These are phyloP conservation scores for Diaprepes abbreviatus DNA, from an alignment of 2,888 invertebrate species.

Conservation along the genomic window DNA sequence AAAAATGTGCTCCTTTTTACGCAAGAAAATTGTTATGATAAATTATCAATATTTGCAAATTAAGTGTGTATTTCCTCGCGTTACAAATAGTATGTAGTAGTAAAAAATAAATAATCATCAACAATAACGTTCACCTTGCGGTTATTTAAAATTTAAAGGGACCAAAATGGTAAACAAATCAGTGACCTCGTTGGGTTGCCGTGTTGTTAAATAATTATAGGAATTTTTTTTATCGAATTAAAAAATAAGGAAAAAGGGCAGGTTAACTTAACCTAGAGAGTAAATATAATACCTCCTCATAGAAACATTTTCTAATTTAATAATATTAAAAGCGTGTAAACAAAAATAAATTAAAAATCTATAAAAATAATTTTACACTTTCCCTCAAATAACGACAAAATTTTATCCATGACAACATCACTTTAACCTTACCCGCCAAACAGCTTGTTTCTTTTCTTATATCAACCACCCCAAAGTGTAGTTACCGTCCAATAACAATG, in stretches of 20 bases:
- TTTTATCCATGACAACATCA: neutral
- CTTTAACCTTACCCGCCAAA: neutral
- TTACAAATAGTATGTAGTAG: too few species aligned
- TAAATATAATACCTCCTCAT: too few species aligned
- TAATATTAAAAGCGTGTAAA: neutral
- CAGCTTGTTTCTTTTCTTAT: neutral
- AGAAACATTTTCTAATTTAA: neutral
- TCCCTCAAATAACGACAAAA: neutral
- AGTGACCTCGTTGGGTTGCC: neutral
- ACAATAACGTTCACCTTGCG: too few species aligned
- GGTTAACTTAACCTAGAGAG: too few species aligned
- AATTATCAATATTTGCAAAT: too few species aligned
- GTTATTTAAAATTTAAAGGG: slow-evolving; percentile 4
- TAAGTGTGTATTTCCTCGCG: too few species aligned
- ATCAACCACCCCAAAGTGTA: neutral
- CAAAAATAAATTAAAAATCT: neutral
- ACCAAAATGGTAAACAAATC: slow-evolving; percentile 3
- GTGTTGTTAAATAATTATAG: neutral
- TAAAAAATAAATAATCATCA: too few species aligned
- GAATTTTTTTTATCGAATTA: too few species aligned
- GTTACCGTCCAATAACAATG: neutral
- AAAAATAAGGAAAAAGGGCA: too few species aligned
- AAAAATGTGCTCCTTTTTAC: too few species aligned
- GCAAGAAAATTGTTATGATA: too few species aligned
- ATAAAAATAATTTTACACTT: neutral